Base-by-base conservation (phyloP, 2,113 vertebrate genomes). In the Mesitornis unicolor region DNA sequence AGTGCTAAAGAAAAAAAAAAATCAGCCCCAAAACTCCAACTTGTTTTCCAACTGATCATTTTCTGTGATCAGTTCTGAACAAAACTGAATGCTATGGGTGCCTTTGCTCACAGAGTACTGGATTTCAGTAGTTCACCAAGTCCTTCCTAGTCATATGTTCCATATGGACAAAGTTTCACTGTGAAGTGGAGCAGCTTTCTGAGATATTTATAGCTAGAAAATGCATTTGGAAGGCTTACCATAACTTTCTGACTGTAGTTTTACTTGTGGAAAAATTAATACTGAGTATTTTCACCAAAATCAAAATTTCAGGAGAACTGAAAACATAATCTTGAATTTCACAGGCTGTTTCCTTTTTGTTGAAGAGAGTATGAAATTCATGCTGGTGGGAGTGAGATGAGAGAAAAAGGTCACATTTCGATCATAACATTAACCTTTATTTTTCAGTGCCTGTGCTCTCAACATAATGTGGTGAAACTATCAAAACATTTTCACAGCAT, bases 71-170 rank as follows among this genome's bases (percentile, higher is more conserved):
- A 48, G 7, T 50, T 94, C 90, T 85, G 69, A 92, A 83, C 35
- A 67, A 70, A 74, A 50, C 54, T 63, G 33, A 50, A n/a, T 65
- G 21, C 42, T 87, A 59, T 8, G 11, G 54, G 24, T 95, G 60
- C 33, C 35, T 91, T 88, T 51, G 31, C 63, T 80, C 70, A 69
- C 22, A 81, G 45, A 89, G 38, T 71, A 71, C 61, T 90, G 79
- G 87, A 89, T 90, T 95, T 89, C 57, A 71, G 80, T 92, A 85
- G 83, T 88, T 96, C 95, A 92, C 68, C 48, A 74, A 92, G 83
- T 95, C 94, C 94, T 88, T 94, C 75, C 89, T 82, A 92, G 90
- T 95, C 84, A 48, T 95, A 95, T 94, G 82, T 94, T 96, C 94
- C 95, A 96, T 93, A 95, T 94, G 94, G 80, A 90, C 90, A 77